Conservation (phyloP, 2,113 vertebrate genomes). For the Aleadryas rufinucha region DNA sequence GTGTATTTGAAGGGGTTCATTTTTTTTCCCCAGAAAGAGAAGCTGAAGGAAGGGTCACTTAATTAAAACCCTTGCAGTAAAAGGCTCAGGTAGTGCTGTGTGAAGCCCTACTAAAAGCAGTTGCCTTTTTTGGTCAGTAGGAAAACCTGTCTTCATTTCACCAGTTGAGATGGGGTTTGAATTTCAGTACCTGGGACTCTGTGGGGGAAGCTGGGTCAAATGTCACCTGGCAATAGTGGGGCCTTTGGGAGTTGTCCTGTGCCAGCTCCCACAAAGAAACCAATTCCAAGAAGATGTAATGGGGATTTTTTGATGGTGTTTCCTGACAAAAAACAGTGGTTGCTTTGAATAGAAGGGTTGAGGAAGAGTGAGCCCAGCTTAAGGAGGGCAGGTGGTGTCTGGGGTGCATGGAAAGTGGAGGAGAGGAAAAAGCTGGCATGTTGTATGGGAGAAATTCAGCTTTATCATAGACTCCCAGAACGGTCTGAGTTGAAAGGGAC, state of each 20-base stretch:
- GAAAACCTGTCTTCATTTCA: neutral
- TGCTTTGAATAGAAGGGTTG: neutral
- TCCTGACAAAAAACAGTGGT: neutral
- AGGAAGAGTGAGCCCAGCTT: neutral
- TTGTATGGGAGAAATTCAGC: neutral
- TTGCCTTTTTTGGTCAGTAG: neutral
- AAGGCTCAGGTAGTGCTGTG: neutral
- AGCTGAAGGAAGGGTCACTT: neutral
- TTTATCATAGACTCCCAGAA: neutral
- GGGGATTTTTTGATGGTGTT: rapidly evolving
- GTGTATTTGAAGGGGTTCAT: neutral
- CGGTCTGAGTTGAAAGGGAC: too few relatives aligned
- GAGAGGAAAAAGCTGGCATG: neutral
- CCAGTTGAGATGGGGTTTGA: neutral
- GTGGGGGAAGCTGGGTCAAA: neutral
- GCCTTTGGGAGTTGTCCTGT: neutral
- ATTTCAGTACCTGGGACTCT: neutral
- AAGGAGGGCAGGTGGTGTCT: neutral
- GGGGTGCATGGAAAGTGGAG: neutral
- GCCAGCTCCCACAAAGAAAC: neutral
- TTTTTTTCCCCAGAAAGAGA: neutral
- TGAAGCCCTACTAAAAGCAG: neutral
- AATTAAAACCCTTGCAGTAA: neutral
- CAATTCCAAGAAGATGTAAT: neutral
- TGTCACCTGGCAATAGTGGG: neutral